Conservation (phyloP, 2,113 vertebrate species). For the Furnarius figulus region DNA sequence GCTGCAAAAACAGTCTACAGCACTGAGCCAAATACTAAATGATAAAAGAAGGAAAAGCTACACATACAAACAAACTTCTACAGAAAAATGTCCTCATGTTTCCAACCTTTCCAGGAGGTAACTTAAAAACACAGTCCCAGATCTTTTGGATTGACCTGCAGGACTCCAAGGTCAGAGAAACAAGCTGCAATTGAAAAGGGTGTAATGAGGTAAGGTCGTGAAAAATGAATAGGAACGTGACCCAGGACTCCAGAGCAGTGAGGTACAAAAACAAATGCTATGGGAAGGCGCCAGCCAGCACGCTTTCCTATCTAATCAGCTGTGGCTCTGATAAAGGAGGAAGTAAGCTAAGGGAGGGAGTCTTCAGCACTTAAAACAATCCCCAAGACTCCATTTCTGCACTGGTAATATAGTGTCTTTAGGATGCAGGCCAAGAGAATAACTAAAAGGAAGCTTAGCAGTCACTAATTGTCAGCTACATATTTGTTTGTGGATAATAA, state of each 20-base stretch:
- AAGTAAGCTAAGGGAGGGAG: conserved; percentile 72
- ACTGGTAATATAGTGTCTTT: conserved; percentile 42
- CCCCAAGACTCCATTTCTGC: conserved; percentile 45
- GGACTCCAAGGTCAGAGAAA: conserved; percentile 38
- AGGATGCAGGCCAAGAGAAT: conserved; percentile 54
- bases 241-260: neutral
- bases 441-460: conserved; percentile 33
- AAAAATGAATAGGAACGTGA: conserved; percentile 52
- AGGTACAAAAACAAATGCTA: conserved; percentile 64
- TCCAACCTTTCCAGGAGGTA: neutral
- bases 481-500: conserved; percentile 12
- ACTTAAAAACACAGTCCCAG: neutral
- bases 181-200: conserved; percentile 31
- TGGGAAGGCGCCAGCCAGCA: conserved; percentile 73
- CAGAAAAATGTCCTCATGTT: neutral
- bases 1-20: neutral
- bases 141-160: neutral
- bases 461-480: neutral
- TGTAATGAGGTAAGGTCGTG: conserved; percentile 48
- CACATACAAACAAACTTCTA: neutral
- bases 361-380: conserved; percentile 69
- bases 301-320: conserved; percentile 74
- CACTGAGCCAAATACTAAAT: neutral
- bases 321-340: conserved; percentile 70
- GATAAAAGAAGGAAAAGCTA: neutral